Evolutionary conservation across 1,140 invertebrate genomes (phyloP), one percentile per base, ranked within the genome.

Genomic region (Oryzaephilus surinamensis): DNA sequence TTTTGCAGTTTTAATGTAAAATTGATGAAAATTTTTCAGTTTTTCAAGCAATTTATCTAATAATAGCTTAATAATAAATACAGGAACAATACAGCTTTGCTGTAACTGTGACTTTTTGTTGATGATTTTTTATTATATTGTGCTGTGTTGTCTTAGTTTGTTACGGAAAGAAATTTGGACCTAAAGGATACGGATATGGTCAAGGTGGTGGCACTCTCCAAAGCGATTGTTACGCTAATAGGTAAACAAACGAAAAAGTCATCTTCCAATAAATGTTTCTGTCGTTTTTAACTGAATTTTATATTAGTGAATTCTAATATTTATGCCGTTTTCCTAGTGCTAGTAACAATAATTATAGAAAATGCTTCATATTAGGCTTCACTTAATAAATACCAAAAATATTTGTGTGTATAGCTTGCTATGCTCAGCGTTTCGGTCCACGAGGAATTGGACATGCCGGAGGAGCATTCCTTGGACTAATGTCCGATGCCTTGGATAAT

Each of bases 101-200:
- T 20, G 4, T 20, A 24, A 24, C 5, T n/a, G 23, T 24, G n/a
- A n/a, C n/a, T n/a, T 11, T 24, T 24, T 24, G 23, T 21, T n/a
- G 20, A 21, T 24, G 8, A 24, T 24, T 10, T 46, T 37, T 26
- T 36, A 39, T 48, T 21, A 46, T 32, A 34, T 32, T 51, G 45
- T 50, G 43, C 48, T 47, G 43, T 53, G 31, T 38, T 41, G 35
- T 31, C 48, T 27, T 44, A 90, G 86, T 84, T 55, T 93, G 89
- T 76, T 94, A 94, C 69, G 87, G 77, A 57, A 92, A 89, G 76
- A 83, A 80, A 70, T 94, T 90, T 69, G 89, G 88, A 51, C 89
- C 88, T 42, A 91, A 90, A 69, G 89, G 89, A 63, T 93, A 93
- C 65, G 89, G 89, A 51, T 92, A 88, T 65, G 89, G 88, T 50